phyloP scores from a whole-genome alignment of 2,888 invertebrate species.

The Pseudolycoriella hygida region DNA sequence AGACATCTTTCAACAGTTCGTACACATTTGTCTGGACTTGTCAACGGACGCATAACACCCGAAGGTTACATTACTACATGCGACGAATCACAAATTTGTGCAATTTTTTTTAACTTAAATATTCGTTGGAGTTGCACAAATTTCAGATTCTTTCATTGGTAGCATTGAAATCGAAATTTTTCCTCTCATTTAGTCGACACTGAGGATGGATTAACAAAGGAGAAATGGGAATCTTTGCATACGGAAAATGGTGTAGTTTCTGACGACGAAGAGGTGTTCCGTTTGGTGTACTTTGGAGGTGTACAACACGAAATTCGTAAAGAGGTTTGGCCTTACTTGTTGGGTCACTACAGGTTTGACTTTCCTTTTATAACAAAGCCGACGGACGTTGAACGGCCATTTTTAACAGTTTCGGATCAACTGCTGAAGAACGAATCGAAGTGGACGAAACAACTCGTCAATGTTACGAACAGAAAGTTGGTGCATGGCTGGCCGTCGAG shows the following conservation, averaged over 20 bases:
- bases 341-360: conserved; percentile 58
- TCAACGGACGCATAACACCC: conserved; percentile 53
- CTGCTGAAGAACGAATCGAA: conserved; percentile 41
- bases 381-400: not conserved
- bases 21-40: conserved; percentile 78
- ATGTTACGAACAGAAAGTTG: conserved; percentile 78
- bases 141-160: not conserved
- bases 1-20: conserved; percentile 82
- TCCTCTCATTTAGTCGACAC: conserved; percentile 32
- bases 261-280: conserved; percentile 55
- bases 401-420: conserved; percentile 43
- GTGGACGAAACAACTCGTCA: conserved; percentile 50
- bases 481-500: conserved; percentile 90
- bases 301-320: conserved; percentile 58
- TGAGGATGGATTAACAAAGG: conserved; percentile 53
- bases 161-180: not conserved
- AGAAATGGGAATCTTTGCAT: conserved; percentile 52
- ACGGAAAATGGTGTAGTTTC: conserved; percentile 39
- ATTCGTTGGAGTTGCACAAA: not conserved
- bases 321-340: conserved; percentile 76
- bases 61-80: conserved; percentile 35
- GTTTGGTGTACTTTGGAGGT: conserved; percentile 76
- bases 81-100: no score
- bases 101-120: no score
- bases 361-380: not conserved